phyloP scores from a whole-genome alignment of 2,888 invertebrate species.

The Zaprionus lineosus region DNA sequence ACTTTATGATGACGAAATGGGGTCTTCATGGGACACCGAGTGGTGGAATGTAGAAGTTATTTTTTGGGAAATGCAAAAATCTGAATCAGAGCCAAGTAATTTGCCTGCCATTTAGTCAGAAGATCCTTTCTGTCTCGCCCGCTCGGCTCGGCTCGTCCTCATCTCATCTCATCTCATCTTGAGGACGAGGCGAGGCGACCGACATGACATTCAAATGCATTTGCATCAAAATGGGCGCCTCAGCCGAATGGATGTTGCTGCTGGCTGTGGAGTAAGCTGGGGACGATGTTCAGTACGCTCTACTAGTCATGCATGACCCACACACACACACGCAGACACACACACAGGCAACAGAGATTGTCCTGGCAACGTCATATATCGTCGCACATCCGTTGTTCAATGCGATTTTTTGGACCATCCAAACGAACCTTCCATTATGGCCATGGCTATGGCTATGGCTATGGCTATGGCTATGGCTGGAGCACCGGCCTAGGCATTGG shows the following conservation, averaged over 20 bases:
- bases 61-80: no score
- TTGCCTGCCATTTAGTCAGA: conserved; percentile 64
- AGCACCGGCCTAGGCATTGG: no score
- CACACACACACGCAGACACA: conserved; percentile 13
- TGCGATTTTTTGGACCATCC: conserved; percentile 53
- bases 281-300: conserved; percentile 41
- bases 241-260: not conserved
- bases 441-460: conserved; percentile 23
- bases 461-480: conserved; percentile 5
- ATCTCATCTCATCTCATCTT: no score
- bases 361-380: conserved; percentile 64
- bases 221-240: conserved; percentile 64
- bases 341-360: conserved; percentile 37
- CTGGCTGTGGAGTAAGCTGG: not conserved
- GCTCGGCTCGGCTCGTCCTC: conserved; percentile 29
- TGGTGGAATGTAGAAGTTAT: conserved; percentile 6
- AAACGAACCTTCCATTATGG: conserved; percentile 49
- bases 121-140: not conserved
- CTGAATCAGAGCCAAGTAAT: conserved; percentile 60
- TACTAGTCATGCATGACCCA: conserved; percentile 60
- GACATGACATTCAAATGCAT: conserved; percentile 63
- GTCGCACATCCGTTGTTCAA: conserved; percentile 69
- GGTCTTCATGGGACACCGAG: not conserved
- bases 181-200: conserved; percentile 19
- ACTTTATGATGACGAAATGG: conserved; percentile 4